Base-by-base conservation (phyloP, 2,888 invertebrate genomes). In the Drosophila atripex region DNA sequence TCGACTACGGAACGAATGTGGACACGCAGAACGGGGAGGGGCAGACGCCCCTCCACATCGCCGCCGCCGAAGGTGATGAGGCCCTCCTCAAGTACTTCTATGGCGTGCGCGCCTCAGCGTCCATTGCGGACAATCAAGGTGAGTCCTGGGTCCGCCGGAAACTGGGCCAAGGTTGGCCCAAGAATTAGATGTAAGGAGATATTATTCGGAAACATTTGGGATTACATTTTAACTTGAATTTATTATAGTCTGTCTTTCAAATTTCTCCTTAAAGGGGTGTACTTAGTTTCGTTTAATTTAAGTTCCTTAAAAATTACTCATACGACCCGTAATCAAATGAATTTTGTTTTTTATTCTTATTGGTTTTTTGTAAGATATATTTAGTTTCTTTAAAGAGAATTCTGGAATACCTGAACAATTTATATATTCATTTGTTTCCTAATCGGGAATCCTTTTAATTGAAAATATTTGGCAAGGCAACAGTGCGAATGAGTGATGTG, bases 11-110 rank as follows among this genome's bases (percentile, higher is more conserved):
- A 38, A 96, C 98, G 7, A 94, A 94, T 73, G 96, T 99, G 64
- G 99, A 99, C 90, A 95, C 95, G 58, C 96, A 96, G 90, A 99
- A 99, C 90, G 96, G 96, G 3, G 96, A 98, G 65, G 99, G 99
- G 0, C 97, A 98, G 91, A 98, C 99, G 0, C 94, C 99, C 0
- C 92, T 99, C 51, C 99, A 99, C 90, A 96, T 99, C 77, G 97
- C 98, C 0, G 97, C 99, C 3, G 97, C 97, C 35, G 97, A 97
- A 90, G 99, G 99, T 0, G 99, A 99, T 89, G 99, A 99, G 89
- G 94, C 95, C 0, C 93, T 99, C 73, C 96, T 99, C 46, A 99
- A 99, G 91, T 98, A 98, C 92, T 97, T 99, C 91, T 98, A 98
- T 91, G 96, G 97, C 51, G 96, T 97, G 58, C 94, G 98, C 82